These are phyloP conservation scores for Callimorpha dominula DNA, from an alignment of 2,888 invertebrate species.

Conservation along the genomic window DNA sequence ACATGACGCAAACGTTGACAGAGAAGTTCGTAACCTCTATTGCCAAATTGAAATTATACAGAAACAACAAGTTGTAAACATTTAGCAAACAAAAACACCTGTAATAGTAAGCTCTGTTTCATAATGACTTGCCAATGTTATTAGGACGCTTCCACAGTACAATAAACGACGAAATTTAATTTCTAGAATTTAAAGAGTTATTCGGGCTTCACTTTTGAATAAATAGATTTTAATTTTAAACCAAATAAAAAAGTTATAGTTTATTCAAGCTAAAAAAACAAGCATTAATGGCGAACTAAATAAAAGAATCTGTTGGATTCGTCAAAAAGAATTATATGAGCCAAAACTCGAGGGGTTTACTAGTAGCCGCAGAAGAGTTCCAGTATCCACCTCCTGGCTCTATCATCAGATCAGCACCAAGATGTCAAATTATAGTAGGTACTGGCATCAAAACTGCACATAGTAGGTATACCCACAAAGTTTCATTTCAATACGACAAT, in stretches of 20 bases:
- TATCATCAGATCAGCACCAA: too few species aligned
- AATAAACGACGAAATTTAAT: conserved; percentile 18
- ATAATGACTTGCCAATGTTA: conserved; percentile 31
- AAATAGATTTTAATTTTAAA: conserved; percentile 11
- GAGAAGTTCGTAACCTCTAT: conserved; percentile 43
- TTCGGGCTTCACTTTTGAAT: conserved; percentile 13
- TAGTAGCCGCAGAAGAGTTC: too few species aligned
- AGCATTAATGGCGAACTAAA: too few species aligned
- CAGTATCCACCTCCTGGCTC: too few species aligned
- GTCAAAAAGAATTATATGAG: too few species aligned
- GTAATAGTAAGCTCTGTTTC: conserved; percentile 57
- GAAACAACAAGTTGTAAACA: conserved; percentile 47
- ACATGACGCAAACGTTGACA: background rate
- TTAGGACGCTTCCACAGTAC: conserved; percentile 21
- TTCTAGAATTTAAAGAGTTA: conserved; percentile 8
- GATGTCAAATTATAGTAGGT: too few species aligned
- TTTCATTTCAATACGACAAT: too few species aligned
- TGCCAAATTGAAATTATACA: conserved; percentile 36
- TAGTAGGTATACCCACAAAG: too few species aligned
- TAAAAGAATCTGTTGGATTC: too few species aligned
- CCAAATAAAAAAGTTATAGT: background rate
- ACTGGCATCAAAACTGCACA: too few species aligned
- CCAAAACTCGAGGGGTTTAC: too few species aligned
- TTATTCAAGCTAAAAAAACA: too few species aligned
- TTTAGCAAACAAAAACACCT: conserved; percentile 61